Conservation (phyloP, 2,888 invertebrate species). For the Dioctria rufipes region DNA sequence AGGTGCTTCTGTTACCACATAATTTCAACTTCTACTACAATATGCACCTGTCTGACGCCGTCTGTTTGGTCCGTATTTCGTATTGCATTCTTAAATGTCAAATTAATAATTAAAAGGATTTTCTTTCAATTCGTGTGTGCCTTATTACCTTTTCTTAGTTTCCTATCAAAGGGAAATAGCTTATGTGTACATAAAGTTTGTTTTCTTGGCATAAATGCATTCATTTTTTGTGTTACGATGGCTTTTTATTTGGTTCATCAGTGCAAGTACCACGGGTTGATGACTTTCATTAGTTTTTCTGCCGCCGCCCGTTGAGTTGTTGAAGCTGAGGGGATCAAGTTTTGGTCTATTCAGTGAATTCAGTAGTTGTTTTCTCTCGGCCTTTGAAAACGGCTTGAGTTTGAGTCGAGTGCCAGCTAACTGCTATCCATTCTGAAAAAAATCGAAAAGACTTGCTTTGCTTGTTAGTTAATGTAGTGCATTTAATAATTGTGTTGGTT, state of each 20-base stretch:
- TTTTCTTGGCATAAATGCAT: constrained; percentile 36
- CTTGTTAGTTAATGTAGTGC: no score
- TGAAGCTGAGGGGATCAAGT: background rate
- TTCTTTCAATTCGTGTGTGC: constrained; percentile 42
- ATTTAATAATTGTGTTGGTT: no score
- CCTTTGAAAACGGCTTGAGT: background rate
- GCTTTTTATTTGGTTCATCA: constrained; percentile 48
- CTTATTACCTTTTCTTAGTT: constrained; percentile 41
- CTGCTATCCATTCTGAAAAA: no score
- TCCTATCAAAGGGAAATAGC: constrained; percentile 8
- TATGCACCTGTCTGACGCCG: constrained; percentile 24
- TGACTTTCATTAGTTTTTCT: constrained; percentile 24
- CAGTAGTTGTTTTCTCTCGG: constrained; percentile 20
- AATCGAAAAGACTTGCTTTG: no score
- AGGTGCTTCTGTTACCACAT: no score
- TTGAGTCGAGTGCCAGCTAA: no score
- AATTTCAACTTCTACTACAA: constrained; percentile 13
- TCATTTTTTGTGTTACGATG: constrained; percentile 17
- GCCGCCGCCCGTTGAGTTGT: background rate
- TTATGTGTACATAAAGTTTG: constrained; percentile 12
- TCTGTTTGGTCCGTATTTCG: constrained; percentile 9
- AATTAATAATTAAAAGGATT: constrained; percentile 36
- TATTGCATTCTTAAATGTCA: constrained; percentile 38
- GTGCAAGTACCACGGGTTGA: constrained; percentile 40
- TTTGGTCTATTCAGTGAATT: background rate